Percentiles rank a stretch among this genome's conserved stretches.
Conservation (phyloP, 30 jellyfish, hydroid and myxozoan species). For the Aurelia sp. region DNA sequence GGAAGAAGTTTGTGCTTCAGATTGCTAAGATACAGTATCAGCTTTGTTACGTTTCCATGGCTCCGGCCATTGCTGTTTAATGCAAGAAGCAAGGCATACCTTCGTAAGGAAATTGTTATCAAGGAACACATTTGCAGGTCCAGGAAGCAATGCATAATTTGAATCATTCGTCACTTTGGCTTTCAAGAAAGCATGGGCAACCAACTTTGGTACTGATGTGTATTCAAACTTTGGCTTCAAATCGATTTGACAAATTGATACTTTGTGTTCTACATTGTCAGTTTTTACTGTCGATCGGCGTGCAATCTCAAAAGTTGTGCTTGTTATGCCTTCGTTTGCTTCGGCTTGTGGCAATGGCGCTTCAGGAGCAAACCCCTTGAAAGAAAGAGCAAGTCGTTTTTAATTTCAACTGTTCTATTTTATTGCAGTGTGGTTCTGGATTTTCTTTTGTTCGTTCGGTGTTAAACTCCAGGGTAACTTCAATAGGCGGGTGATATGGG, state of each 20-base stretch:
- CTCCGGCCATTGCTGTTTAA: too few relatives aligned
- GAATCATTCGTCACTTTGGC: slow-evolving; percentile 87
- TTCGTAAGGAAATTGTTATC: slow-evolving; percentile 91
- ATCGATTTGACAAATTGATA: slow-evolving; percentile 79
- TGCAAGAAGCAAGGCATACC: slow-evolving; percentile 43
- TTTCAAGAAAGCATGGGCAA: slow-evolving; percentile 90
- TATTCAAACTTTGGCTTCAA: slow-evolving; percentile 88
- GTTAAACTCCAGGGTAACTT: too few relatives aligned
- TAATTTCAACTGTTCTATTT: too few relatives aligned
- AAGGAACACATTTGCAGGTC: slow-evolving; percentile 90
- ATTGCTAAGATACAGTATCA: too few relatives aligned
- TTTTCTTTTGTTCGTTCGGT: too few relatives aligned
- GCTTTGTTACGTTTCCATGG: too few relatives aligned
- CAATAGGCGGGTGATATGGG: too few relatives aligned
- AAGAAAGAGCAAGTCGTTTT: too few relatives aligned
- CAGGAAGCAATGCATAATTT: slow-evolving; percentile 90
- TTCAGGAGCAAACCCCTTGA: too few relatives aligned
- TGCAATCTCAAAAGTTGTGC: slow-evolving; percentile 86
- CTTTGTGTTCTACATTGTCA: slow-evolving; percentile 86
- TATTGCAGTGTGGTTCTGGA: too few relatives aligned
- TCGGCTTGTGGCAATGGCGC: slow-evolving; percentile 31
- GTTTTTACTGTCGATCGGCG: slow-evolving; percentile 82
- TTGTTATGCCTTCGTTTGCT: slow-evolving; percentile 84
- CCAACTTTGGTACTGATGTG: slow-evolving; percentile 78
- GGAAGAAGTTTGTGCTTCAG: too few relatives aligned